Base-by-base conservation (phyloP, 2,888 invertebrate genomes). In the Oscheius sp. region DNA sequence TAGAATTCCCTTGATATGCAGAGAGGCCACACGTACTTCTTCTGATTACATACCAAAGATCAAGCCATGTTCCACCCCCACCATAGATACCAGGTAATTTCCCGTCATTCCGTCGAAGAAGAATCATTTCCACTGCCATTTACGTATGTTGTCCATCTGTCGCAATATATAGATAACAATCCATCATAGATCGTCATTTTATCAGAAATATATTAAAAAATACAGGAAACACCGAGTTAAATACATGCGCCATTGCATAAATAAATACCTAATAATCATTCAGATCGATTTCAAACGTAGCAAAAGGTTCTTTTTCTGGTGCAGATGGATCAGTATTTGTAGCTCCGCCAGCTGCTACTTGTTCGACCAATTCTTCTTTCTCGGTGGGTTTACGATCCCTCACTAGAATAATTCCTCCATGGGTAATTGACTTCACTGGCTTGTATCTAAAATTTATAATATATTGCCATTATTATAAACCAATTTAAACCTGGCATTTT, bases 331-430 rank as follows among this genome's bases (percentile, higher is more conserved):
- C 72, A 21, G 74, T 53, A 25, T 70, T 68, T 5, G 72, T 56
- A 18, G 66, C 49, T 41, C 75, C 77, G n/a, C 75, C 73, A 25
- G 77, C 75, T 21, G 69, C 71, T n/a, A 73, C 75, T 64, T 81
- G 71, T 29, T 79, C 85, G n/a, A 85, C 86, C 25, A 87, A 75
- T 35, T 85, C 86, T 52, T 86, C 86, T 43, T 74, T 72, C 79
- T 92, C 92, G 0, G 92, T 92, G 9, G 93, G 93, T 71, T 94
- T 94, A 73, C 92, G 91, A 89, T 96, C 95, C 85, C 93, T 93
- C 86, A 98, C 92, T 92, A 99, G 94, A 59, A 99, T 93, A 86
- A 99, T 95, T 21, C 99, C 99, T 27, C 99, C 99, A 45, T 76
- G 74, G 73, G 83, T 84, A 74, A 90, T 92, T 85, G 97, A 95